Base-by-base conservation (phyloP, 1,140 invertebrate species). In the Dendrolimus punctatus region DNA sequence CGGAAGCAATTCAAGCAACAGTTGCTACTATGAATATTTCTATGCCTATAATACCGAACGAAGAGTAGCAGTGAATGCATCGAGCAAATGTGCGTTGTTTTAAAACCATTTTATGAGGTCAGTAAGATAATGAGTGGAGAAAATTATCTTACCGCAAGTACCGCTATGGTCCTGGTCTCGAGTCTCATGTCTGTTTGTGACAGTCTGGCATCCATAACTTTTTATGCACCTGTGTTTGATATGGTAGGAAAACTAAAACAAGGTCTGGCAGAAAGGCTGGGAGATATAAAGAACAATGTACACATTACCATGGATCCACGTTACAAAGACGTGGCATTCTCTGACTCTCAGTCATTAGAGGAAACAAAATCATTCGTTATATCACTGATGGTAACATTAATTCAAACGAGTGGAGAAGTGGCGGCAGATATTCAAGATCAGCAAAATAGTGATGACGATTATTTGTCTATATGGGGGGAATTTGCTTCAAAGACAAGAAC, bases 61-160 rank as follows among this genome's bases (percentile, higher is more conserved):
- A 62, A 53, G 56, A 55, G 37, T 62, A 55, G 60, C n/a, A n/a
- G n/a, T n/a, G 43, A 53, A 8, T 54, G 51, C 40, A 49, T 62
- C 6, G 40, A 55, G 23, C 56, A 62, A 46, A 47, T 62, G n/a
- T 58, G 56, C 49, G 23, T 49, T 2, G 47, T 62, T 36, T 23
- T 58, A 5, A 58, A 62, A 58, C 60, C 60, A 4, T 58, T 62
- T 50, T 49, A 62, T 41, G 52, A 62, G 47, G 53, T 46, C 7
- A 58, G 56, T 2, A 39, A 49, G 46, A 58, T n/a, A n/a, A n/a
- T 58, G 56, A 49, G 49, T 52, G 48, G 46, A 6, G 59, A 61
- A 37, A 45, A 57, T 40, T 55, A 55, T 55, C 49, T 55, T 44
- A 47, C 39, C 4, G 46, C 53, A 39, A 55, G 53, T 39, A 49